Evolutionary conservation across 2,888 invertebrate species (phyloP).

Genomic region (Ernsta delagoae): DNA sequence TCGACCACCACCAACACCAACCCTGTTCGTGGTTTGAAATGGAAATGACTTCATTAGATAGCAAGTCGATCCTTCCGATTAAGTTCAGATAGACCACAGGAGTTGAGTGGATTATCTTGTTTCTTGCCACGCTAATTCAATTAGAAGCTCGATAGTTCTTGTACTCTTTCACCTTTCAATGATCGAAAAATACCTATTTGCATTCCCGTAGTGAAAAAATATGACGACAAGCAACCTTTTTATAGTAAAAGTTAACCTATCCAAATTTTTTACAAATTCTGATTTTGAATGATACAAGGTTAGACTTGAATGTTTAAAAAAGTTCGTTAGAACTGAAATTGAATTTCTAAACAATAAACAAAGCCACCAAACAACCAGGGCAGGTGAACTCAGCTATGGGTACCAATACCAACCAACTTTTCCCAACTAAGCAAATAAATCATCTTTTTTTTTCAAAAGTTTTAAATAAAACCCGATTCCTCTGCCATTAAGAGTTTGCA

Average conservation of each 20-base stretch:
- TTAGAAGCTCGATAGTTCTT: background rate
- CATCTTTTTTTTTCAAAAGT: constrained; percentile 25
- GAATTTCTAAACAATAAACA: background rate
- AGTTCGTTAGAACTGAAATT: background rate
- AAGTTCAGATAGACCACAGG: constrained; percentile 1
- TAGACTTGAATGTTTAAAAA: too few species aligned
- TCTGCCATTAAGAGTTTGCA: constrained; percentile 24
- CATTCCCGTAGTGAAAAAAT: too few species aligned
- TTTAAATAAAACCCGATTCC: constrained; percentile 30
- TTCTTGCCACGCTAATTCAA: background rate
- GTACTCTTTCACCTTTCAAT: too few species aligned
- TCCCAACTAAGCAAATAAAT: constrained; percentile 14
- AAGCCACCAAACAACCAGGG: background rate
- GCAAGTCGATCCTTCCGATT: constrained; percentile 9
- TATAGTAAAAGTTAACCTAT: too few species aligned
- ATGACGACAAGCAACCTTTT: too few species aligned
- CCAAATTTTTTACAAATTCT: too few species aligned
- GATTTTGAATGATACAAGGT: too few species aligned
- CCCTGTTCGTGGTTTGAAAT: constrained; percentile 13
- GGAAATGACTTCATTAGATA: constrained; percentile 10
- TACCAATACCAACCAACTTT: too few species aligned
- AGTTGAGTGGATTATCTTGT: constrained; percentile 1
- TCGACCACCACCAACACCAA: background rate
- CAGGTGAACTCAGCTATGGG: background rate
- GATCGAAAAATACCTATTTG: too few species aligned